A percentile compares a stretch with the other conserved stretches of the same genome.
These are phyloP conservation scores for Tinamus guttatus DNA, from an alignment of 2,113 vertebrate species.

Conservation along the genomic window DNA sequence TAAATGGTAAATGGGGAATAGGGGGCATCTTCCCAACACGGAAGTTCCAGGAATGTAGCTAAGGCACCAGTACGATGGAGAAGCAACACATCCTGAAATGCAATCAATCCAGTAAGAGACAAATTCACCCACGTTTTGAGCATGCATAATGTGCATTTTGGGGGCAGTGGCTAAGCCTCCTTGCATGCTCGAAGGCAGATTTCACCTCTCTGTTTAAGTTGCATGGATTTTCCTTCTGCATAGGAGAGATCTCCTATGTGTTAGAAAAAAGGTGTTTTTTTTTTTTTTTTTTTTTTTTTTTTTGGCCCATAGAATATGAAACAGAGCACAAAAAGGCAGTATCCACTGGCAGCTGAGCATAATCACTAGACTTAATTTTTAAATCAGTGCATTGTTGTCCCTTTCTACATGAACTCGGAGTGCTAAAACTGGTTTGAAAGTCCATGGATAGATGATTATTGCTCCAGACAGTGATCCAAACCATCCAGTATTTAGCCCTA, in stretches of 20 bases:
- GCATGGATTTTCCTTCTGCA: no score
- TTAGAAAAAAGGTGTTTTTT: no score
- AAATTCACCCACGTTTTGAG: no score
- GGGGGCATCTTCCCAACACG: background rate
- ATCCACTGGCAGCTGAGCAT: accelerated
- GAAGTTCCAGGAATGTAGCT: no score
- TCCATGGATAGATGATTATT: no score
- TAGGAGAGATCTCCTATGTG: no score
- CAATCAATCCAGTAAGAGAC: background rate
- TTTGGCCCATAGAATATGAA: background rate
- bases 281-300: background rate
- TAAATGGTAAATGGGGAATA: background rate
- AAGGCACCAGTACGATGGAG: background rate
- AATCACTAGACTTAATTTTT: background rate
- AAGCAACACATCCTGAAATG: background rate
- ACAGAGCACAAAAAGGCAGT: no score
- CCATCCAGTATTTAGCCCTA: no score
- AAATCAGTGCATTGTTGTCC: accelerated
- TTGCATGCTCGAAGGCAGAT: background rate
- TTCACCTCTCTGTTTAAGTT: background rate
- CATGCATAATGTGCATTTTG: no score
- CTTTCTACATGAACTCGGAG: accelerated
- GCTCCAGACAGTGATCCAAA: no score
- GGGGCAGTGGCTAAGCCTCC: no score
- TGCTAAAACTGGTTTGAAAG: background rate